phyloP scores from a whole-genome alignment of 2,888 invertebrate genomes.

The Sisyra nigra region DNA sequence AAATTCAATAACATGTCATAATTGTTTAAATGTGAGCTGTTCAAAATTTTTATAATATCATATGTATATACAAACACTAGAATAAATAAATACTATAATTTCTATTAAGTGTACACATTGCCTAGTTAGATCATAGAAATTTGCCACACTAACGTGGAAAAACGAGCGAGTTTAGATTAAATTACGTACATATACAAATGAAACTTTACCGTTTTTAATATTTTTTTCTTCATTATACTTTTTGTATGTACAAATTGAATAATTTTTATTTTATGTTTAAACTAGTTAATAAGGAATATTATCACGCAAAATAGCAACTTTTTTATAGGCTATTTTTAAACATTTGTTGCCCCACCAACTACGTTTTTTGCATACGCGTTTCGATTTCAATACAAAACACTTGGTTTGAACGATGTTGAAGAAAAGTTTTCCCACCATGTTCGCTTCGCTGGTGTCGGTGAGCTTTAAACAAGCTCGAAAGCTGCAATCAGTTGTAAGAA shows the following conservation, averaged over 20 bases:
- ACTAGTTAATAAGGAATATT: conserved; percentile 48
- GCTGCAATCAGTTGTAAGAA: conserved; percentile 39
- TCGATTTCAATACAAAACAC: conserved; percentile 74
- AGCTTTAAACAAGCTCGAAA: conserved; percentile 86
- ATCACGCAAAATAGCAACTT: conserved; percentile 57
- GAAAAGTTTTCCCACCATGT: conserved; percentile 81
- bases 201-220: too few relatives aligned
- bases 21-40: too few relatives aligned
- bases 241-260: too few relatives aligned
- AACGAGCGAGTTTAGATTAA: too few relatives aligned
- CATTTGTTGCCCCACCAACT: conserved; percentile 71
- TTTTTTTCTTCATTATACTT: too few relatives aligned
- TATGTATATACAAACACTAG: too few relatives aligned
- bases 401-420: conserved; percentile 92
- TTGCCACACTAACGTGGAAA: too few relatives aligned
- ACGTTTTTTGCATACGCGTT: conserved; percentile 56
- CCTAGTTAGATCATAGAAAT: neutral
- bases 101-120: neutral
- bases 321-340: conserved; percentile 42
- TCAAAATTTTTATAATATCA: too few relatives aligned
- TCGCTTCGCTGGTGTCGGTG: conserved; percentile 71
- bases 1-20: too few relatives aligned
- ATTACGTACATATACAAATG: too few relatives aligned
- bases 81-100: neutral
- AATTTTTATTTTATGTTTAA: neutral